Base-by-base conservation (phyloP, 2,888 invertebrate species). In the Sphecodes monilicornis region DNA sequence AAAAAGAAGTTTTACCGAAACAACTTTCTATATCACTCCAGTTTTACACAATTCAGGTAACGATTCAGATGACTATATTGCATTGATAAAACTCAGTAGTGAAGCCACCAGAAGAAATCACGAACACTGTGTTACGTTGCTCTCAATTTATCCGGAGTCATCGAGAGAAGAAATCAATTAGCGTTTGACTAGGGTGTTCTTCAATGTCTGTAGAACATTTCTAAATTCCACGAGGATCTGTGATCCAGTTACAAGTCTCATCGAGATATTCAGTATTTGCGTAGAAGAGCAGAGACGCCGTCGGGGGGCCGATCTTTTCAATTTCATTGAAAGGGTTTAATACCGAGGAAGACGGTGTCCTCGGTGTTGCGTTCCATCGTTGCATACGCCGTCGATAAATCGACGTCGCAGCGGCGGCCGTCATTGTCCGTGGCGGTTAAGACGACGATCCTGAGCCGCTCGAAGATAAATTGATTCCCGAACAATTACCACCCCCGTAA, bases 381-480 rank as follows among this genome's bases (percentile, higher is more conserved):
- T 60, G 60, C 60, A 60, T 60, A 60, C 60, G 29, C 60, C 60
- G 16, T 26, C 26, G 29, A 60, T 60, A 60, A 60, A 60, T 60
- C 60, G 60, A 60, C 60, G 60, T 60, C 16, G 57, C 57, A 29
- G 60, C 29, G 29, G 16, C 60, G 16, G 60, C 6, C 29, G 60
- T 60, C 60, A 60, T 60, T 60, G 29, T 60, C 60, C 60, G 60
- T 50, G 26, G 73, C 70, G 86, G 85, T 86, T 86, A 86, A 89
- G 88, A 79, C 85, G 85, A 85, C 86, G 85, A 84, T 64, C 36
- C 82, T 3, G 26, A 66, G 74, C 54, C 68, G 80, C 75, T 78
- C 69, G 76, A 82, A 86, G 90, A 86, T 87, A 88, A 90, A 90
- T 90, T 87, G 90, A 90, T 90, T 78, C 84, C 69, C 86, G 66